Base-by-base conservation (phyloP, 2,113 vertebrate species). In the Paradisaea rubra region DNA sequence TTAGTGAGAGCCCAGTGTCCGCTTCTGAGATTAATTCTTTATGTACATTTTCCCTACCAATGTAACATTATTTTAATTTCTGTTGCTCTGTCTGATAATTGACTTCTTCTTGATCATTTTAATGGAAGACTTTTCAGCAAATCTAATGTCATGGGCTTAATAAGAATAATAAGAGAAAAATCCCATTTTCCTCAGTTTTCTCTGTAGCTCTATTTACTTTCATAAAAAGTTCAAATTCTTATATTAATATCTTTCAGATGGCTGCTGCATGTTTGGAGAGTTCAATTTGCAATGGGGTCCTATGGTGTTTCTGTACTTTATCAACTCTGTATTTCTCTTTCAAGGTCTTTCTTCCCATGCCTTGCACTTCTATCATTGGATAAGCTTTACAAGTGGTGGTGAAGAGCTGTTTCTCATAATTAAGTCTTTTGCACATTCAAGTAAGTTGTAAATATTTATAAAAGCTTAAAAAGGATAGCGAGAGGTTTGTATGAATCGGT, bases 51-150 rank as follows among this genome's bases (percentile, higher is more conserved):
- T 85, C 41, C 65, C 70, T 89, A 80, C 57, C 47, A 76, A 41
- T 76, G 59, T 69, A 94, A 89, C 70, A 88, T 82, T 85, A 53
- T 85, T 95, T 85, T 95, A 91, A 95, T 91, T 94, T 95, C 85
- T 91, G 57, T 79, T 87, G 49, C 41, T 54, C 81, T 91, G 69
- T 73, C 73, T 89, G 74, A 85, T 91, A 93, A 93, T 91, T 94
- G 70, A 41, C 45, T 76, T 9, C 61, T 89, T 94, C 96, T 95
- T 94, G 88, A 96, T 93, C 66, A 81, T 89, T 93, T 85, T 89
- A 95, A 94, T 82, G 45, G 81, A 88, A 94, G 88, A 72, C 9
- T 81, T 91, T 82, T 79, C 70, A 93, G 37, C 50, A 95, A 91
- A 89, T 80, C 74, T 89, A 72, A 93, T 85, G 60, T 86, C 77